Evolutionary conservation across 2,113 vertebrate genomes (phyloP).

Genomic region (Nerophis ophidion): DNA sequence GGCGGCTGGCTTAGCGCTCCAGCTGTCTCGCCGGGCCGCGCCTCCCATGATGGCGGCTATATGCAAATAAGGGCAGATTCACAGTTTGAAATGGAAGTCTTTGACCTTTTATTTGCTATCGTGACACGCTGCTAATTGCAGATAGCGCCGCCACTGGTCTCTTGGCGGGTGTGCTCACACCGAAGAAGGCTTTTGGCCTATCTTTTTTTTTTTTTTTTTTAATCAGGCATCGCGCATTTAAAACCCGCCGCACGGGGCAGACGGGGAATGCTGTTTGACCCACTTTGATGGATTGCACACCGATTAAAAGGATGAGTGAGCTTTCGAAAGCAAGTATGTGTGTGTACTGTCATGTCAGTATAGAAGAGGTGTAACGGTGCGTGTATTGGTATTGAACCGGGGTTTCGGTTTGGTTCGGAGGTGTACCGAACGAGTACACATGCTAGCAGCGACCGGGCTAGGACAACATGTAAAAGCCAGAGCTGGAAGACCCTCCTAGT

Average conservation of each 20-base stretch:
- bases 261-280: constrained; percentile 76
- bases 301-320: constrained; percentile 75
- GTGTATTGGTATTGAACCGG: no score
- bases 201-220: constrained; percentile 63
- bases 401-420: no score
- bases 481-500: no score
- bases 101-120: constrained; percentile 45
- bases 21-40: no score
- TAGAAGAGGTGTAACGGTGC: no score
- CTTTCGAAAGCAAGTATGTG: constrained; percentile 61
- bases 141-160: constrained; percentile 16
- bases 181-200: constrained; percentile 52
- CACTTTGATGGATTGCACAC: constrained; percentile 76
- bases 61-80: constrained; percentile 34
- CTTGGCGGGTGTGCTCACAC: constrained; percentile 5
- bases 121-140: constrained; percentile 27
- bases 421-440: no score
- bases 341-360: background rate
- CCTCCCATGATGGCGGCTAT: constrained; percentile 17
- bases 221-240: constrained; percentile 72
- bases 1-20: no score
- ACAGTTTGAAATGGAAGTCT: constrained; percentile 29
- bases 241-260: constrained; percentile 68
- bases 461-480: no score
- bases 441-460: no score